Evolutionary conservation across 2,113 vertebrate species (phyloP).

Genomic region (Pteruthius melanotis): DNA sequence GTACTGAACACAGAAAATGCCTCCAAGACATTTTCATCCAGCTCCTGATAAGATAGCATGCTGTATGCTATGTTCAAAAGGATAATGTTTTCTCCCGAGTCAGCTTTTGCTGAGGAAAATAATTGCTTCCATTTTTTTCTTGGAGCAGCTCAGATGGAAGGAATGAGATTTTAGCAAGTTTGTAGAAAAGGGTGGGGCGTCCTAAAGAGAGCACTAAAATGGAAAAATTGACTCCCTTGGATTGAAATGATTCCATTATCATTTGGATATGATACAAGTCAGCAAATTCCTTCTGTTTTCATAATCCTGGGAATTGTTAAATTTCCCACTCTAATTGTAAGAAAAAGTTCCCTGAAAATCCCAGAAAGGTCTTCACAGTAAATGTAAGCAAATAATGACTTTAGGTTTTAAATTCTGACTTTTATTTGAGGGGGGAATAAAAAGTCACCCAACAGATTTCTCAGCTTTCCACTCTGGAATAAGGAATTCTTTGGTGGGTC

Average conservation of each 20-base stretch:
- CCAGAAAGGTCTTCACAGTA: not conserved
- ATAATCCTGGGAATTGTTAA: not conserved
- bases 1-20: not conserved
- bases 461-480: not conserved
- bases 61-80: not conserved
- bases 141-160: not conserved
- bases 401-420: not conserved
- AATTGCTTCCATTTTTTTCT: not conserved
- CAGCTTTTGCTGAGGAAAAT: conserved; percentile 19
- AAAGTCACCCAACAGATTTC: not conserved
- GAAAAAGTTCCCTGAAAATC: not conserved
- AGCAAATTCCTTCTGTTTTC: not conserved
- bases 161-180: conserved; percentile 33
- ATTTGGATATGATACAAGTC: not conserved
- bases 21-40: not conserved
- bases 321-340: not conserved
- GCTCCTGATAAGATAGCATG: conserved; percentile 19
- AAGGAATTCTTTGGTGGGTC: not conserved
- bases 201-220: not conserved
- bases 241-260: not conserved
- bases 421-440: rapidly evolving
- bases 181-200: not conserved
- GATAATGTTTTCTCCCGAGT: not conserved
- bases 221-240: conserved; percentile 11
- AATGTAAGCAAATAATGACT: not conserved